Conservation (phyloP, 2,797 vertebrate species). For the Coregonus ussuriensis region DNA sequence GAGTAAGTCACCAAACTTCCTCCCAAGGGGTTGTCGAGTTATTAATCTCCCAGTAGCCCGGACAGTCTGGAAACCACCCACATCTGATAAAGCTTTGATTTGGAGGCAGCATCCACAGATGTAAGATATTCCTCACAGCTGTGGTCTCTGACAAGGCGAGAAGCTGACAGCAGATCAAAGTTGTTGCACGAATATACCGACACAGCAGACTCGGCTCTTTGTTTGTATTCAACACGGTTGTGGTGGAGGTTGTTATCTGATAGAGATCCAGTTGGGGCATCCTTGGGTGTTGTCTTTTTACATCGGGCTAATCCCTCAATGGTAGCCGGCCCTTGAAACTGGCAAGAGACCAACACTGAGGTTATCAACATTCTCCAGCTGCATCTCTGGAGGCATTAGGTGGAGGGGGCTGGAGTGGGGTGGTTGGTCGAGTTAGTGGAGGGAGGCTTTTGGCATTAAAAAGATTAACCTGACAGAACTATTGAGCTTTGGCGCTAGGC, state of each 20-base stretch:
- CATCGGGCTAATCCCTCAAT: too few species aligned
- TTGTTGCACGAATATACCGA: not conserved
- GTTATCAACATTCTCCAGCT: too few species aligned
- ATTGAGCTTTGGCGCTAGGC: slow-evolving; percentile 57
- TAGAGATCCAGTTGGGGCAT: slow-evolving; percentile 33
- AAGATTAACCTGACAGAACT: slow-evolving; percentile 69
- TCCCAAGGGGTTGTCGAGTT: too few species aligned
- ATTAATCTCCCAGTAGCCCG: too few species aligned
- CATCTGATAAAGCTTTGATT: not conserved
- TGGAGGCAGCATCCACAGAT: not conserved
- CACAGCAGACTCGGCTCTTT: too few species aligned
- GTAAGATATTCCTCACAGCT: not conserved
- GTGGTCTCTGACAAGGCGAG: not conserved
- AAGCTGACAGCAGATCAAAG: not conserved
- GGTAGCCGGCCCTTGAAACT: too few species aligned
- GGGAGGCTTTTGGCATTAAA: slow-evolving; percentile 49
- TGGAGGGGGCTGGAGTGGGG: too few species aligned
- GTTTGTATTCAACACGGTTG: too few species aligned
- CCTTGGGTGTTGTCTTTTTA: too few species aligned
- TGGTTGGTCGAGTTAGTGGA: not conserved
- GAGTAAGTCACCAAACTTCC: too few species aligned
- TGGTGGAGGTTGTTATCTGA: slow-evolving; percentile 35
- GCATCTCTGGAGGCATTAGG: too few species aligned
- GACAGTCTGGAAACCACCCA: not conserved
- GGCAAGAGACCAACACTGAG: too few species aligned